Evolutionary conservation across 1,140 invertebrate species (phyloP).

Genomic region (Nasonia vitripennis): DNA sequence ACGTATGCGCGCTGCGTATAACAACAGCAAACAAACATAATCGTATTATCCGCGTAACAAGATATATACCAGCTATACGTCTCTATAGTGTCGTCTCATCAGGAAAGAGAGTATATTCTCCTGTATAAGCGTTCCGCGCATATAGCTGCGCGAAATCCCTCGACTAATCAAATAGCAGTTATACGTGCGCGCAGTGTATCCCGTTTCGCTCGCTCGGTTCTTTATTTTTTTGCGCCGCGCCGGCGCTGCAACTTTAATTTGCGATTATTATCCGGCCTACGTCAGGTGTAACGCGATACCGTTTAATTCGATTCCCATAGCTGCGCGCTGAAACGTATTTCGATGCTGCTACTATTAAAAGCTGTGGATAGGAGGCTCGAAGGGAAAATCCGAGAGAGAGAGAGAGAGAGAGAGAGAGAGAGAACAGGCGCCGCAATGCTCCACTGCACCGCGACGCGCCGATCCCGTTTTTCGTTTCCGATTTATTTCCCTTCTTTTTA

Average conservation of each 20-base stretch:
- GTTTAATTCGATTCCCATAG: slow-evolving; percentile 2
- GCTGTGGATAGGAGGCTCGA: neutral
- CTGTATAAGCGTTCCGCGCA: neutral
- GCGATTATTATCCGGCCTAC: slow-evolving; percentile 10
- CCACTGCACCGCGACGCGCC: neutral
- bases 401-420: too few species aligned
- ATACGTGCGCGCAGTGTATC: neutral
- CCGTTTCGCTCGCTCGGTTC: neutral
- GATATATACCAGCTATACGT: neutral
- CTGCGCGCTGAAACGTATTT: neutral
- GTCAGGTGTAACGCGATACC: slow-evolving; percentile 29
- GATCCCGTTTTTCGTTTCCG: slow-evolving; percentile 9
- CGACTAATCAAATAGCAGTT: slow-evolving; percentile 22
- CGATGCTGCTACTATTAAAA: neutral
- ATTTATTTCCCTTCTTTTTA: neutral
- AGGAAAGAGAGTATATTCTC: neutral
- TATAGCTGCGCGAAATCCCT: neutral
- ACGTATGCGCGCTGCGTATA: neutral
- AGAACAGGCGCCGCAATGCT: neutral
- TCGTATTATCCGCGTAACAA: neutral
- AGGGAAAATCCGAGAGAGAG: neutral
- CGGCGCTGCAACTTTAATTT: neutral
- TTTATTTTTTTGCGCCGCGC: neutral
- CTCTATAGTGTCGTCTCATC: neutral
- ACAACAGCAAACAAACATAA: neutral